Evolutionary conservation across 2,113 vertebrate species (phyloP), one percentile per base, ranked within the genome.

Genomic region (Aix galericulata): DNA sequence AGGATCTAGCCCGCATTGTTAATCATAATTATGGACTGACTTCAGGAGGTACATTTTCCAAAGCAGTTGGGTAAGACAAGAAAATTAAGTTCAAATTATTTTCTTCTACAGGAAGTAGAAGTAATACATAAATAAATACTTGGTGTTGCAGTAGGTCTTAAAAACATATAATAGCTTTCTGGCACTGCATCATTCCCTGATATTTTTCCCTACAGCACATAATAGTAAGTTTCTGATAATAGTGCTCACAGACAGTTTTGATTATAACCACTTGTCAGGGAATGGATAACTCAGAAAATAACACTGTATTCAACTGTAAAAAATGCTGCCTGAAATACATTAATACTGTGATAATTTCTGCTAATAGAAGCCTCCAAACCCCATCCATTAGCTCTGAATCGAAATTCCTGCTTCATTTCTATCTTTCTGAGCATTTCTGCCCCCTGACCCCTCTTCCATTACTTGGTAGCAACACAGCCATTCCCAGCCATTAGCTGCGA

Each of bases 11-110:
- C 91, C 5, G 0, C 0, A 4, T 31, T 69, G 55, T 94, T 96
- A 94, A 91, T 96, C 74, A 40, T 95, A 78, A 92, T 95, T 86
- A 91, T 86, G 89, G 94, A 90, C 89, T 69, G 66, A 27, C 86
- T 96, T 91, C n/a, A 88, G 94, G 93, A 88, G 81, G 89, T 90
- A 62, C 80, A 23, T 90, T 91, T 90, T 95, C 96, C 82, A 85
- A 95, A 97, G 89, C 89, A 92, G 89, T 86, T 93, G 95, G 94
- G 82, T 81, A 77, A 98, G 94, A 95, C 71, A 94, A 91, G 96
- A 96, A 95, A 97, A 97, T 97, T 94, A 95, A 96, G 91, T 97
- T 91, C 86, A 94, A 97, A 93, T 97, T 92, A 96, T 98, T 97
- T 96, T 96, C 97, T 97, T 96, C 94, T 86, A 93, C 86, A 32